These are phyloP conservation scores for Apolygus lucorum DNA, from an alignment of 1,140 invertebrate genomes.

Conservation along the genomic window DNA sequence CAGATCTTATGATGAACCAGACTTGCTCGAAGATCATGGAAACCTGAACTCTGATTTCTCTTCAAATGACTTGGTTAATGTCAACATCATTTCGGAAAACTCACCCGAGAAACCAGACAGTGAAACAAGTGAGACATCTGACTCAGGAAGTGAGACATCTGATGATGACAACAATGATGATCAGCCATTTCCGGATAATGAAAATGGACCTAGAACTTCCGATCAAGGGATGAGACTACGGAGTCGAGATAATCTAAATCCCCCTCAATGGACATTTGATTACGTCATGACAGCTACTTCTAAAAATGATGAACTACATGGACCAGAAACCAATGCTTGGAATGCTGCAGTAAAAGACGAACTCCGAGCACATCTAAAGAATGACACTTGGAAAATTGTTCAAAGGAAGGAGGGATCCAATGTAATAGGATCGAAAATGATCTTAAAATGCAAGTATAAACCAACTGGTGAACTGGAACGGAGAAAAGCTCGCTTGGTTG, in stretches of 20 bases:
- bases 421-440: constrained; percentile 22
- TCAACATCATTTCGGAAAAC: neutral
- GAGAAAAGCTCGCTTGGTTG: constrained; percentile 33
- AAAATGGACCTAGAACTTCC: neutral
- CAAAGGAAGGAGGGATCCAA: neutral
- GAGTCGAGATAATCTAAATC: neutral
- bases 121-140: too few species aligned
- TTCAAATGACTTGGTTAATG: neutral
- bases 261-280: neutral
- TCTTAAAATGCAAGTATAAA: constrained; percentile 28
- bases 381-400: constrained; percentile 3
- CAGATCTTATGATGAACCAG: neutral
- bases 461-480: constrained; percentile 23
- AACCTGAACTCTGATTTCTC: neutral
- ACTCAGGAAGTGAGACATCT: neutral
- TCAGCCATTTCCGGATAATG: too few species aligned
- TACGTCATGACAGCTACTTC: neutral
- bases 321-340: neutral
- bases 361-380: neutral
- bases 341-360: constrained; percentile 2
- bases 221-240: neutral
- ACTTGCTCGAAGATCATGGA: too few species aligned
- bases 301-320: neutral
- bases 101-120: too few species aligned
- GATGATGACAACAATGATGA: neutral